Conservation (phyloP, 2,113 vertebrate species). For the Setophaga kirtlandii region DNA sequence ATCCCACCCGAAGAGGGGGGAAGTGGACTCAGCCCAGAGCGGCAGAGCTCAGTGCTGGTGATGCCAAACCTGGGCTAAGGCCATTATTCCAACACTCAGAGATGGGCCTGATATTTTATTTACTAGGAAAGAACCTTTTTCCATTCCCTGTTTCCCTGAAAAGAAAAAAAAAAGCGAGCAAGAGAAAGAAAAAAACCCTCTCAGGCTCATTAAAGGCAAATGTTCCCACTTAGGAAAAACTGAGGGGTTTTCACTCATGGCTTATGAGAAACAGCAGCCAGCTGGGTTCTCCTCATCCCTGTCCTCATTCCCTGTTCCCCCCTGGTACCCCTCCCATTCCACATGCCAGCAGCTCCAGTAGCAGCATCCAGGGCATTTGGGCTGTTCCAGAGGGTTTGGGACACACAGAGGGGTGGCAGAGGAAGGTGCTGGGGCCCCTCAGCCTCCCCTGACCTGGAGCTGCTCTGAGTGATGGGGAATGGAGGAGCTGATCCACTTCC, state of each 20-base stretch:
- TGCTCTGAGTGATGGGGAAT: background rate
- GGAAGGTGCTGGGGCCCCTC: background rate
- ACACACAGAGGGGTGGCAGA: rapidly evolving
- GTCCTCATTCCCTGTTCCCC: background rate
- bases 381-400: rapidly evolving
- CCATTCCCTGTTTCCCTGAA: background rate
- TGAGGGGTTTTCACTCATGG: background rate
- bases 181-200: background rate
- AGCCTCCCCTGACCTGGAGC: background rate
- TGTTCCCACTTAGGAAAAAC: slow-evolving; percentile 18
- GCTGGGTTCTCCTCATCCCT: background rate
- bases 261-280: slow-evolving; percentile 3
- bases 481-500: background rate
- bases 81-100: rapidly evolving
- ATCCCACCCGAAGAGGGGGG: rapidly evolving
- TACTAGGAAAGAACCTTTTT: background rate
- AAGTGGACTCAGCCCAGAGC: rapidly evolving
- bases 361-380: rapidly evolving
- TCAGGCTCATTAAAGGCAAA: slow-evolving; percentile 49
- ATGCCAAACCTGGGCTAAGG: rapidly evolving
- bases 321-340: rapidly evolving
- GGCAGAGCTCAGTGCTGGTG: background rate
- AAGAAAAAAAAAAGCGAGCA: background rate
- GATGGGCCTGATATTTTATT: background rate
- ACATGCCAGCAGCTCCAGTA: background rate